phyloP scores from a whole-genome alignment of 2,113 vertebrate species.

The Callaeas wilsoni region DNA sequence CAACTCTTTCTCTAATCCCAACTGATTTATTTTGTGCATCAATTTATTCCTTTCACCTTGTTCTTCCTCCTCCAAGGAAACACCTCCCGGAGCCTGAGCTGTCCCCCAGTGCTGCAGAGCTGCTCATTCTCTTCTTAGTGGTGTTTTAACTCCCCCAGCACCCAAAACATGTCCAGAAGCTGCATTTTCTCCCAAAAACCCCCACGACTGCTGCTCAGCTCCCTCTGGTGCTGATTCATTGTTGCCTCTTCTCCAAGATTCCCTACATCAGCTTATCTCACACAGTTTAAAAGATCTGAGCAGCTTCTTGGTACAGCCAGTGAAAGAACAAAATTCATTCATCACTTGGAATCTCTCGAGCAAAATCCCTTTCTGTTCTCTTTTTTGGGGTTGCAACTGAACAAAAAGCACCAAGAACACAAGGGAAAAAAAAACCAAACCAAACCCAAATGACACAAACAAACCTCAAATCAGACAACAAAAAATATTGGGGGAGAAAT shows the following conservation, averaged over 20 bases:
- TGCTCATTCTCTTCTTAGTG: neutral
- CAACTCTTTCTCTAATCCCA: neutral
- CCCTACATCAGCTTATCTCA: accelerated
- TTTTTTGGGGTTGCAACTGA: neutral
- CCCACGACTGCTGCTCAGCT: neutral
- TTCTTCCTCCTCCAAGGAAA: neutral
- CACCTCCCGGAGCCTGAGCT: neutral
- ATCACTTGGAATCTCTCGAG: neutral
- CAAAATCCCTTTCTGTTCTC: neutral
- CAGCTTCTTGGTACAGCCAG: neutral
- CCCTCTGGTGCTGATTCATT: too few relatives aligned
- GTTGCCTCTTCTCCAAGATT: neutral
- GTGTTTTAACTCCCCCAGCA: neutral
- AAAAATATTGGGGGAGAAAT: accelerated
- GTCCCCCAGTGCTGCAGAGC: neutral
- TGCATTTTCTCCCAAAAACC: neutral
- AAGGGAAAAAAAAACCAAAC: accelerated
- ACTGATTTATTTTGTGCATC: accelerated
- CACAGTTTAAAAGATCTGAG: neutral
- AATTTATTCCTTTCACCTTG: neutral
- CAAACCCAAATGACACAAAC: neutral
- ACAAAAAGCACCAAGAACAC: neutral
- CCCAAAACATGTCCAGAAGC: accelerated
- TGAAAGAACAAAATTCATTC: neutral
- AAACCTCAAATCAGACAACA: neutral